These are phyloP conservation scores for Mystacornis crossleyi DNA, from an alignment of 2,113 vertebrate species.

Conservation along the genomic window DNA sequence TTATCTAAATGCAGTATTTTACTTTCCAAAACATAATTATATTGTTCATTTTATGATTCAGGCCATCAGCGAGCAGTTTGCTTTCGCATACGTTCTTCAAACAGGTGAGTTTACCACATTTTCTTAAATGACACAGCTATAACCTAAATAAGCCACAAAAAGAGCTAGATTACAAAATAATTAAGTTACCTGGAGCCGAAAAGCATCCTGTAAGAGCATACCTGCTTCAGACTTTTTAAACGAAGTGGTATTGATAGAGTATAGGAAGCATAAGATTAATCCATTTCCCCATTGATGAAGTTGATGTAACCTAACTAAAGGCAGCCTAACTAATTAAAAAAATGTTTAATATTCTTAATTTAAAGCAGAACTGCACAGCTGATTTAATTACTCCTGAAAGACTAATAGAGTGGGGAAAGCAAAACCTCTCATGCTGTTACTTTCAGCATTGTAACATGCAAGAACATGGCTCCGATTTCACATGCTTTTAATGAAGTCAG, in stretches of 20 bases:
- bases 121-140: neutral
- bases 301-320: neutral
- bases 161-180: neutral
- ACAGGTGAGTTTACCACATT: slow-evolving; percentile 78
- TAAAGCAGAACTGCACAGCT: neutral
- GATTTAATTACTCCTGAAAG: neutral
- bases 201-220: neutral
- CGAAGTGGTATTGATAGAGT: neutral
- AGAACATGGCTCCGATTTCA: neutral
- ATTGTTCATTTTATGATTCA: slow-evolving; percentile 70
- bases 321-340: neutral
- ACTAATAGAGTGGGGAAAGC: neutral
- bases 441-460: neutral
- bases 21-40: slow-evolving; percentile 27
- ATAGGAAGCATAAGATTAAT: neutral
- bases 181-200: neutral
- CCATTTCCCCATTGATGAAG: neutral
- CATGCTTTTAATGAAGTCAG: neutral
- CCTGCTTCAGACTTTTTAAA: neutral
- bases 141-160: neutral
- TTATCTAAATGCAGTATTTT: neutral
- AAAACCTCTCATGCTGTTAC: neutral
- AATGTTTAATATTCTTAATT: neutral
- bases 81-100: slow-evolving; percentile 93
- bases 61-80: slow-evolving; percentile 90